phyloP scores from a whole-genome alignment of 2,113 vertebrate species.

The Tachysurus fulvidraco region DNA sequence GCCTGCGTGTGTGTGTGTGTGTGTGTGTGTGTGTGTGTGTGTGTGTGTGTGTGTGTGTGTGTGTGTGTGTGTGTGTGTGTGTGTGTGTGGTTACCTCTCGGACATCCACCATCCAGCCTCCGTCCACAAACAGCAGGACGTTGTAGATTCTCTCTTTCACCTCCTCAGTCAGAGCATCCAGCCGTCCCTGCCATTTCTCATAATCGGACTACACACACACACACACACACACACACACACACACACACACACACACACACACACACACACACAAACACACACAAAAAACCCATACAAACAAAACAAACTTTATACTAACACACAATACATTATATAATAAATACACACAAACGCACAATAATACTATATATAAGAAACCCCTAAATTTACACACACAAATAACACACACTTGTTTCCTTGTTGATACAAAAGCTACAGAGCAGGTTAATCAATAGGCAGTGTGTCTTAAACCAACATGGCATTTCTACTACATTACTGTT shows the following conservation, averaged over 20 bases:
- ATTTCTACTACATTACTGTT: too few relatives aligned
- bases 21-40: constrained; percentile 39
- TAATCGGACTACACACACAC: constrained; percentile 83
- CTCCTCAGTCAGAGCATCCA: constrained; percentile 87
- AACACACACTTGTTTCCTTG: too few relatives aligned
- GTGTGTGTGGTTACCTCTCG: constrained; percentile 93
- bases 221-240: too few relatives aligned
- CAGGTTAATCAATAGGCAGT: neutral
- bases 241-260: too few relatives aligned
- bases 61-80: too few relatives aligned
- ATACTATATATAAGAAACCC: too few relatives aligned
- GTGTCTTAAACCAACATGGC: neutral
- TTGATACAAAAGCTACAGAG: neutral
- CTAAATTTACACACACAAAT: too few relatives aligned
- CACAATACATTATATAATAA: too few relatives aligned
- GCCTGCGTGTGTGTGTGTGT: constrained; percentile 34
- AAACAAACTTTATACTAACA: too few relatives aligned
- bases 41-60: too few relatives aligned
- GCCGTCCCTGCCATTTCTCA: constrained; percentile 83
- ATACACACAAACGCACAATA: too few relatives aligned
- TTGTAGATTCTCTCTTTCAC: constrained; percentile 98
- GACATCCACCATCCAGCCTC: constrained; percentile 98
- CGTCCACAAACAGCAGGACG: constrained; percentile 94
- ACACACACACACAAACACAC: too few relatives aligned
- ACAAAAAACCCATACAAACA: neutral